Percentiles rank a stretch among this genome's conserved stretches.
phyloP scores from a whole-genome alignment of 2,888 invertebrate genomes.

The Syrista parreyssii region DNA sequence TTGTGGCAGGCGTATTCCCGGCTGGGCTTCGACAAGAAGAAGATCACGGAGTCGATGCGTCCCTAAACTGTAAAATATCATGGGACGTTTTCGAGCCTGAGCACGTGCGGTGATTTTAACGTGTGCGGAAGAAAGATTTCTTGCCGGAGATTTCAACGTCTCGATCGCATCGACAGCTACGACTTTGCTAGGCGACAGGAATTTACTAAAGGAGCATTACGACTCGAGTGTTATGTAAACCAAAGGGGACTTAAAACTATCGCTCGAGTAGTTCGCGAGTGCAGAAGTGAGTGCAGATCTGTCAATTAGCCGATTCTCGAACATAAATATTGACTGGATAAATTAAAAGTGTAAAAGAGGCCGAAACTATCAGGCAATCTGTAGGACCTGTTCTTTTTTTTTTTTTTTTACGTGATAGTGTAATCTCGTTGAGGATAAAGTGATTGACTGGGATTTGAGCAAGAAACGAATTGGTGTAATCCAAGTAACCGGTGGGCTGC shows the following conservation, averaged over 20 bases:
- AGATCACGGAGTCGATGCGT: constrained; percentile 4
- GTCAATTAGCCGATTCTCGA: neutral
- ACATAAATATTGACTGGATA: neutral
- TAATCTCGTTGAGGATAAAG: neutral
- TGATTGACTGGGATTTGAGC: neutral
- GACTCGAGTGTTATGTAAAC: neutral
- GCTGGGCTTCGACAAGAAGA: neutral
- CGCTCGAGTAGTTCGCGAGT: neutral
- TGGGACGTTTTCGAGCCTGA: neutral
- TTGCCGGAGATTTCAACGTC: neutral
- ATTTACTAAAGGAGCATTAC: neutral
- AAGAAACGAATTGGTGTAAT: neutral
- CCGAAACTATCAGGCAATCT: neutral
- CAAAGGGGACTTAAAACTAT: neutral
- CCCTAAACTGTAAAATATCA: neutral
- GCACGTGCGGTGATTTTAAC: neutral
- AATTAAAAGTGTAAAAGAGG: neutral
- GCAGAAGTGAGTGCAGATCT: too few species aligned
- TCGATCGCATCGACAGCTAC: neutral
- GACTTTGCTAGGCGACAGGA: neutral
- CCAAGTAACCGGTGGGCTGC: neutral
- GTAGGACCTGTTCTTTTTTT: too few species aligned
- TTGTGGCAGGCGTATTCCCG: neutral
- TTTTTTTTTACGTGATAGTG: too few species aligned
- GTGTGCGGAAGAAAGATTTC: neutral